Evolutionary conservation across 2,797 vertebrate species (phyloP).

Genomic region (Clarias platycephalus): DNA sequence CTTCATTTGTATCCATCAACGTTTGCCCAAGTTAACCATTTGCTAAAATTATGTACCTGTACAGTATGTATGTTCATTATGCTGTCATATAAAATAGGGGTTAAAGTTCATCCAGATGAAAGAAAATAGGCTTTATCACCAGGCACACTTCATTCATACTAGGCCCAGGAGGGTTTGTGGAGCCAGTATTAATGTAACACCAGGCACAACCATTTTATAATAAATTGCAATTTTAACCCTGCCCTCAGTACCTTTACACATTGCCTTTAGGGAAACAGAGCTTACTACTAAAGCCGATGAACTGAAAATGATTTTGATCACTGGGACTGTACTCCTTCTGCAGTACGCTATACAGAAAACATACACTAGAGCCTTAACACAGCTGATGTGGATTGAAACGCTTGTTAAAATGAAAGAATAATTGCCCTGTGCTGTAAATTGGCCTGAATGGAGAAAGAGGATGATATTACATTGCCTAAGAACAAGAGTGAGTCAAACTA

Average conservation of each 20-base stretch:
- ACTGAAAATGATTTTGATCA: neutral
- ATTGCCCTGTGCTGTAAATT: neutral
- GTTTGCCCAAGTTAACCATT: neutral
- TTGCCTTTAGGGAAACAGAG: neutral
- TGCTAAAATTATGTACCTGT: neutral
- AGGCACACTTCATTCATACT: neutral
- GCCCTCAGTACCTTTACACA: neutral
- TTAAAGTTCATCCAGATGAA: neutral
- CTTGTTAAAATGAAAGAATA: neutral
- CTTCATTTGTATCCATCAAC: no score
- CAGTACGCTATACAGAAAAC: neutral
- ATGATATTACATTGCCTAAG: neutral
- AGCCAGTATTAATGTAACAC: neutral
- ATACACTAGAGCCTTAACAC: neutral
- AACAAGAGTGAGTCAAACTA: conserved; percentile 5
- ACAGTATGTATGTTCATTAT: neutral
- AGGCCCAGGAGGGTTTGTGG: neutral
- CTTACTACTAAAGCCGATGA: neutral
- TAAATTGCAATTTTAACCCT: neutral
- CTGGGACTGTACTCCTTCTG: neutral
- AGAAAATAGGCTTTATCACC: neutral
- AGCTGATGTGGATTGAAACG: neutral
- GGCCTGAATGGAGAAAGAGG: neutral
- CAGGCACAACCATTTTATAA: neutral
- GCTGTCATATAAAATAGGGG: neutral